Base-by-base conservation (phyloP, 2,113 vertebrate genomes). In the Cettia cetti region DNA sequence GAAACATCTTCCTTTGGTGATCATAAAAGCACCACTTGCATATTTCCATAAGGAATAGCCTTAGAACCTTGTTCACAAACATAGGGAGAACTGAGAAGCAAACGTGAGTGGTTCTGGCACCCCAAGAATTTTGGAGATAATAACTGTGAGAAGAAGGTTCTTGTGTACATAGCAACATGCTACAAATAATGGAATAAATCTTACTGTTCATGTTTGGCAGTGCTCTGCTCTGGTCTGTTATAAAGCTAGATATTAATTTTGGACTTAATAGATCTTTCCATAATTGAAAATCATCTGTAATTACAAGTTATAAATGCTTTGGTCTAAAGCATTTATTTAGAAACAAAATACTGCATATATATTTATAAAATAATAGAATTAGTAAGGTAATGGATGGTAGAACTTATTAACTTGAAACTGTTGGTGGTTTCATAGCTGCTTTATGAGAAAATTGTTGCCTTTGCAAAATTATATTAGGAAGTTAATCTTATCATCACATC, bases 1-100 rank as follows among this genome's bases (percentile, higher is more conserved):
- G 96, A 98, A 97, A 97, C 97, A 97, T 96, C 94, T 85, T 97
- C 92, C 81, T 94, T 80, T 94, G 94, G 56, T 86, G 90, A 89
- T 90, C 82, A 89, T 97, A 97, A 98, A 98, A 97, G 97, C 97
- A 94, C 76, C 59, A 63, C 88, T 96, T 91, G 74, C 78, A 83
- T 66, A 86, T 94, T 96, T 96, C 86, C 22, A 80, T 79, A 82
- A 82, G 82, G 71, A 94, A 91, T 94, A 94, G 90, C 61, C 86
- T 86, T 76, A 94, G 82, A 97, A 89, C 40, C 75, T 88, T 85
- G 79, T 88, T 89, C 87, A 94, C 65, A 94, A 93, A 72, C 47
- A 74, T 54, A 82, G 76, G 72, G 82, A 95, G 75, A 89, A 86
- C 42, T 39, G 84, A 96, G 92, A 96, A 79, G 59, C 40, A 95